Base-by-base conservation (phyloP, 35 echinoderm and acorn worm genomes). In the Apostichopus japonicus region DNA sequence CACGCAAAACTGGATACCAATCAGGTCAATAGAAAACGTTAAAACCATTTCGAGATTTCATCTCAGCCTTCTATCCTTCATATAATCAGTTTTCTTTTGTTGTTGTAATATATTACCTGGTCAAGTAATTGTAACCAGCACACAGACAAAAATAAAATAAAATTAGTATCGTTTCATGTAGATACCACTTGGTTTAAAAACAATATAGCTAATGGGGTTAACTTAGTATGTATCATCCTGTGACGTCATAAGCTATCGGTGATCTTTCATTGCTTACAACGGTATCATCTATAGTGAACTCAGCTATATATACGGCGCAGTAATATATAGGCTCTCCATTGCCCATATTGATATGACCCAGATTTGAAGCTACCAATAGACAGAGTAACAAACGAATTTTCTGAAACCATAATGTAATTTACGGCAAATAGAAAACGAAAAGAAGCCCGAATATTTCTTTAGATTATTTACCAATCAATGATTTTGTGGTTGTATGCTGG, bases 311-410 rank as follows among this genome's bases (percentile, higher is more conserved):
- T 67, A 19, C 63, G 63, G 63, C 63, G 11, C 11, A 67, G 63
- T 65, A 65, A 19, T 9, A 67, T 67, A 19, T 67, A 67, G 63
- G 11, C 19, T 67, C 19, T 67, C 63, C 11, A 67, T 67, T 67
- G 63, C 63, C 63, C 63, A 19, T 67, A 67, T 67, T 67, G 63
- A 67, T 67, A 67, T 67, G 63, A 67, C 63, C 63, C 19, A 67
- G 63, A 67, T 67, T 67, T 67, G 8, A 5, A 13, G 9, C 62
- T 10, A 65, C 62, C 62, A 65, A 65, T 1, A 67, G 63, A 67
- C 63, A 67, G 63, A 67, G 63, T 67, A 67, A 19, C 63, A 67
- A 67, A 67, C 63, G 63, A 67, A 67, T 67, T 67, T 67, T 67
- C 63, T 19, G 63, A 67, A 19, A 67, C 63, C 63, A 19, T 67